Evolutionary conservation across 2,888 invertebrate genomes (phyloP), one percentile per base, ranked within the genome.

Genomic region (Cyclophora albipunctata): DNA sequence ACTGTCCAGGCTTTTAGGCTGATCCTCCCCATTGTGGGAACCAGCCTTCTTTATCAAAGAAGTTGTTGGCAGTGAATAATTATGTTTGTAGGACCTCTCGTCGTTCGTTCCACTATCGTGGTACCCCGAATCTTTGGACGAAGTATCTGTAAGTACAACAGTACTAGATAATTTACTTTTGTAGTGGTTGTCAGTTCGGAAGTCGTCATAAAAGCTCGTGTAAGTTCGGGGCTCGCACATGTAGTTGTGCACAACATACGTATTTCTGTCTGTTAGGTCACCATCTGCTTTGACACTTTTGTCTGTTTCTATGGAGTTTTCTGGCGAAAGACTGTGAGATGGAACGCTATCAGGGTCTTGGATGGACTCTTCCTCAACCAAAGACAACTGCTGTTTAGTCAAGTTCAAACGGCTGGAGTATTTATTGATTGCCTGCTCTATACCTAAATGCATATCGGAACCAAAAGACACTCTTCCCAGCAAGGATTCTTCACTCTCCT

Each of bases 321-420:
- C 81, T 45, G 79, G 80, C 4, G 84, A 77, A 40, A 83, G 62
- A 52, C 80, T 84, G 49, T 85, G 84, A 4, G 85, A 85, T 20
- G 81, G 81, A 2, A 78, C 73, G 64, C 84, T 85, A 40, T 89
- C 89, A 7, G 86, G 59, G 53, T 89, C 89, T 67, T 89, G 89
- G 3, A 78, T 80, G 0, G 87, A 88, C 60, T 90, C 89, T 61
- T 90, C 89, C 74, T 89, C 89, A 3, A 90, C 89, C 53, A 90
- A 66, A 3, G 89, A 89, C 0, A 90, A 65, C 57, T 89, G 87
- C 55, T 87, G 84, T 58, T 82, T 85, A 3, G 78, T 82, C 34
- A 76, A 56, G 7, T 71, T 72, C 3, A 83, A 62, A 40, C 78
- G 73, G 43, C 69, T 76, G 3, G 76, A 73, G 53, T 82, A 84